These are phyloP conservation scores for Scolopax rusticola DNA, from an alignment of 2,797 vertebrate species.

Conservation along the genomic window DNA sequence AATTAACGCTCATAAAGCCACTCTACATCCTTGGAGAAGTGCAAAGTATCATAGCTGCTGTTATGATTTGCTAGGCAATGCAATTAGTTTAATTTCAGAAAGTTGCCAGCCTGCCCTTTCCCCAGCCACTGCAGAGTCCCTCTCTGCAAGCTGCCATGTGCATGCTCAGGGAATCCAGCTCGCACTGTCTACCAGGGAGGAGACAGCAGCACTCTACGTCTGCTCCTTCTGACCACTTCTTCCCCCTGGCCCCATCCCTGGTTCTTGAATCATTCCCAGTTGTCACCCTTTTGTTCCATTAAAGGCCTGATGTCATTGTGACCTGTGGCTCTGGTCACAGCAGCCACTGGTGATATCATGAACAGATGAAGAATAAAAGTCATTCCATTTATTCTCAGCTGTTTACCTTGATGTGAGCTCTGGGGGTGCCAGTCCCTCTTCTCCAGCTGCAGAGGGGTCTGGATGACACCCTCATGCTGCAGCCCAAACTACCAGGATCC, in stretches of 20 bases:
- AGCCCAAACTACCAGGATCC: rapidly evolving
- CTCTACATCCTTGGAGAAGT: neutral
- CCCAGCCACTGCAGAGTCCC: neutral
- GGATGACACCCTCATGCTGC: neutral
- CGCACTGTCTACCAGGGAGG: neutral
- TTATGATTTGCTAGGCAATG: neutral
- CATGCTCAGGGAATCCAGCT: neutral
- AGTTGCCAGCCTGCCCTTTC: neutral
- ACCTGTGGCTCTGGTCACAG: slow-evolving; percentile 2
- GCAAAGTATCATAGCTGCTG: neutral
- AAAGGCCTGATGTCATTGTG: slow-evolving; percentile 44
- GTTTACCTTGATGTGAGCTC: neutral
- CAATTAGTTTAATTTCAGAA: neutral
- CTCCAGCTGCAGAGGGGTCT: neutral
- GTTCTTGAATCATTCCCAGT: neutral
- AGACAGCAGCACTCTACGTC: neutral
- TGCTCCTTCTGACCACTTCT: neutral
- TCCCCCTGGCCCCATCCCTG: neutral
- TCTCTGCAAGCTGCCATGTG: neutral
- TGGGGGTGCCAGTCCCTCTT: neutral
- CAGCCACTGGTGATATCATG: neutral
- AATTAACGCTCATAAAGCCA: neutral
- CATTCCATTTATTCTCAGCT: neutral
- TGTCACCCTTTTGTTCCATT: slow-evolving; percentile 1
- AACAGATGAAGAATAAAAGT: neutral